Percentiles rank a stretch among this genome's conserved stretches.
Evolutionary conservation across 2,113 vertebrate species (phyloP).

Genomic region (Pedetes capensis): DNA sequence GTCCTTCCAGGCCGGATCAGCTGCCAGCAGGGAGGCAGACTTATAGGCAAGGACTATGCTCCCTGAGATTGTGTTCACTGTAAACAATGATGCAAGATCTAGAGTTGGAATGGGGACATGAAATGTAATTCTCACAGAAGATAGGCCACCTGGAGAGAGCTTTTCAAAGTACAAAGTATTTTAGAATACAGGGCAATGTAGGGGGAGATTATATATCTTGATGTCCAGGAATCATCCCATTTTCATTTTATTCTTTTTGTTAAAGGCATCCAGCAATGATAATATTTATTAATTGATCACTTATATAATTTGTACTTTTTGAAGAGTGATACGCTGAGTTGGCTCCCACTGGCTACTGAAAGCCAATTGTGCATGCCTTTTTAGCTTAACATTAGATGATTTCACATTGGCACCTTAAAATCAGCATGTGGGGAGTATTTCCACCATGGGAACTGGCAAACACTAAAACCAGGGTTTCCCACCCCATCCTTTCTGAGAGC

Average conservation of each 20-base stretch:
- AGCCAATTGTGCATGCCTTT: background rate
- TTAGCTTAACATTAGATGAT: background rate
- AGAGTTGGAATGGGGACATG: background rate
- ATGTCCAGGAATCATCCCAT: background rate
- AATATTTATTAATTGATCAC: background rate
- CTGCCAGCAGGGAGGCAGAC: background rate
- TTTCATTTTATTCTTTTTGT: background rate
- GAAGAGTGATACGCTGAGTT: background rate
- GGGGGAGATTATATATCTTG: background rate
- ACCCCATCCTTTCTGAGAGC: background rate
- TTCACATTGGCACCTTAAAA: background rate
- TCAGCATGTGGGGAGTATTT: background rate
- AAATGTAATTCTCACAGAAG: background rate
- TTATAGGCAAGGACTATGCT: background rate
- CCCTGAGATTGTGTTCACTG: background rate
- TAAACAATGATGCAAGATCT: background rate
- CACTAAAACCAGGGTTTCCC: background rate
- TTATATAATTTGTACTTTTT: background rate
- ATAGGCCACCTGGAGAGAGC: background rate
- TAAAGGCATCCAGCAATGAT: background rate
- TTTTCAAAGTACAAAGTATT: background rate
- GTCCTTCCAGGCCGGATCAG: background rate
- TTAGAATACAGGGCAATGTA: background rate
- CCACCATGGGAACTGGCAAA: background rate
- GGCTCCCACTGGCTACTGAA: background rate